A percentile compares a stretch with the other conserved stretches of the same genome.
These are phyloP conservation scores for Glaucopsyche alexis DNA, from an alignment of 2,888 invertebrate species.

Conservation along the genomic window DNA sequence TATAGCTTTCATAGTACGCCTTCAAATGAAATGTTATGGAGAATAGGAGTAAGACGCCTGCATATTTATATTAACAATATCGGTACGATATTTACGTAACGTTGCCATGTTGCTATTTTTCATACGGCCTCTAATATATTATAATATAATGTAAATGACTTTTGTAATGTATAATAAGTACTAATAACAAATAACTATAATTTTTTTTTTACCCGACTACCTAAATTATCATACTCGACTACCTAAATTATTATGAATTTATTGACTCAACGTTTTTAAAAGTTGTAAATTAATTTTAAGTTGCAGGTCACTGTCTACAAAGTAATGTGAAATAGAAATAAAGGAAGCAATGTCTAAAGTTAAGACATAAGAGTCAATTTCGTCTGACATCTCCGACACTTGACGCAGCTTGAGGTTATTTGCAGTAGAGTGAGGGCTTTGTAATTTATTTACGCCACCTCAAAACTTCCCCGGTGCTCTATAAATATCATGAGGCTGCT, in stretches of 20 bases:
- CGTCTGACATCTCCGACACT: constrained; percentile 21
- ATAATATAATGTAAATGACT: too few relatives aligned
- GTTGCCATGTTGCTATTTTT: neutral
- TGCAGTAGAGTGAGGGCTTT: constrained; percentile 41
- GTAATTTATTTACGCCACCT: constrained; percentile 44
- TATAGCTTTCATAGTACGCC: constrained; percentile 53
- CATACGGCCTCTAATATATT: too few relatives aligned
- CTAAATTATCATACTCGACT: too few relatives aligned
- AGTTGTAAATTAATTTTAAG: neutral
- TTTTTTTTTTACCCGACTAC: too few relatives aligned
- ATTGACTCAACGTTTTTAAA: too few relatives aligned
- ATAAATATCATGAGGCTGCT: constrained; percentile 12
- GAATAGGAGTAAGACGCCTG: neutral
- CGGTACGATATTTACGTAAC: neutral
- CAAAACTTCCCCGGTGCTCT: constrained; percentile 34
- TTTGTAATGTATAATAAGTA: too few relatives aligned
- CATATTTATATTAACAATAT: constrained; percentile 10
- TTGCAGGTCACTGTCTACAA: neutral
- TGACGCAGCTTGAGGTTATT: constrained; percentile 29
- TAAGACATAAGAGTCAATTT: neutral
- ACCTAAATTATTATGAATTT: too few relatives aligned
- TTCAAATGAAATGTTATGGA: constrained; percentile 37
- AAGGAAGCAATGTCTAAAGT: neutral
- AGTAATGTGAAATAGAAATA: neutral
- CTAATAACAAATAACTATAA: too few relatives aligned